phyloP scores from a whole-genome alignment of 2,113 vertebrate species.

The Vombatus ursinus region DNA sequence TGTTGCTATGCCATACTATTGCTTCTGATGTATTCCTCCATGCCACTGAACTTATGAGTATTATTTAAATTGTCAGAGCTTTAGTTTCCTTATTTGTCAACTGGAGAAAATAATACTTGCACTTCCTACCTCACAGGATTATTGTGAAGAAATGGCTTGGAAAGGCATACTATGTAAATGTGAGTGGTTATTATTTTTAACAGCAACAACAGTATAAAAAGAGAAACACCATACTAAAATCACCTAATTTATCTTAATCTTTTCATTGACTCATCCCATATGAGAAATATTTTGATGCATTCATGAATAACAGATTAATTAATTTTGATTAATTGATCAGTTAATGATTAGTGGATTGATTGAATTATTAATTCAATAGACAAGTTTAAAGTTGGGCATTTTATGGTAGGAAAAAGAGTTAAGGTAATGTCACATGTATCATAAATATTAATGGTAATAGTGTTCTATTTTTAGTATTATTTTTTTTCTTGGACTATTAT shows the following conservation, averaged over 20 bases:
- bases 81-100: background rate
- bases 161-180: background rate
- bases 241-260: background rate
- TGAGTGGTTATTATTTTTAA: background rate
- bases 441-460: conserved; percentile 16
- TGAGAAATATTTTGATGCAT: background rate
- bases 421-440: conserved; percentile 37
- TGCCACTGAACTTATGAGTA: background rate
- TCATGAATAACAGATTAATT: conserved; percentile 14
- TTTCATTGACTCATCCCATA: conserved; percentile 8
- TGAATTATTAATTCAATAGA: conserved; percentile 21
- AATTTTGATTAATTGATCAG: background rate
- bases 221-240: background rate
- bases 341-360: background rate
- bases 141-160: background rate
- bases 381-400: background rate
- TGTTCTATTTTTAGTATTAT: conserved; percentile 33
- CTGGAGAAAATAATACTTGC: background rate
- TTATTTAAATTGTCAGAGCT: background rate
- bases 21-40: background rate
- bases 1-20: conserved; percentile 15
- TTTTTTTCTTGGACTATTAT: conserved; percentile 30
- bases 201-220: background rate
- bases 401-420: background rate
- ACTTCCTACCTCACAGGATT: background rate